Evolutionary conservation across 2,888 invertebrate genomes (phyloP).

Genomic region (Drosophila austrosaltans): DNA sequence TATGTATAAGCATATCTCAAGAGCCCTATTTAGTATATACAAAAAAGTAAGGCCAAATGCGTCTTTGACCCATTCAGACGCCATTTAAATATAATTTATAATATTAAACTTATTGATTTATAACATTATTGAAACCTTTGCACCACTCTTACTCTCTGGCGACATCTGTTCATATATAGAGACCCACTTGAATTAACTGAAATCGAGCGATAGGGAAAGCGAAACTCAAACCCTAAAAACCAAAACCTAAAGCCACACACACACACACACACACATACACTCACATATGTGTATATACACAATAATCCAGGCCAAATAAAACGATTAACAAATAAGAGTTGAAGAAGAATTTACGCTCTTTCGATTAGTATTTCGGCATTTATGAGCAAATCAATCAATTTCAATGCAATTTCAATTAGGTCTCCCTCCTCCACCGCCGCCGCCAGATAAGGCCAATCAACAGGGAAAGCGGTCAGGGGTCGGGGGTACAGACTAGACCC

Average conservation of each 20-base stretch:
- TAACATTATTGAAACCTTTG: slow-evolving; percentile 29
- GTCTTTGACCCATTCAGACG: slow-evolving; percentile 31
- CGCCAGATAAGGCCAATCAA: slow-evolving; percentile 40
- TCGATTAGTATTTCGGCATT: slow-evolving; percentile 38
- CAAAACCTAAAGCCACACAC: not conserved
- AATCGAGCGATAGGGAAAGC: slow-evolving; percentile 44
- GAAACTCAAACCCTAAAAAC: not conserved
- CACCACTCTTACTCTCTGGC: slow-evolving; percentile 17
- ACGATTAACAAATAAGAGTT: slow-evolving; percentile 60
- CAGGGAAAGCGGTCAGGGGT: slow-evolving; percentile 8
- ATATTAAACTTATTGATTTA: slow-evolving; percentile 34
- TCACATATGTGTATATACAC: not conserved
- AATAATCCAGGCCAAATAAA: slow-evolving; percentile 53
- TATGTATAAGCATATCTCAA: not conserved
- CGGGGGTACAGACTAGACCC: slow-evolving; percentile 1
- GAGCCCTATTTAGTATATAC: not conserved
- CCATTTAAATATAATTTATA: slow-evolving; percentile 45
- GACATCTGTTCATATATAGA: not conserved
- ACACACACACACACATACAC: not conserved
- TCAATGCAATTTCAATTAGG: slow-evolving; percentile 79
- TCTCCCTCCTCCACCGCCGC: slow-evolving; percentile 26
- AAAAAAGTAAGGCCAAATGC: slow-evolving; percentile 18
- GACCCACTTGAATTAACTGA: slow-evolving; percentile 40
- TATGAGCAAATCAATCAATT: slow-evolving; percentile 76
- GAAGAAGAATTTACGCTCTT: slow-evolving; percentile 6